Evolutionary conservation across 37 sponge, comb jelly and placozoan genomes (phyloP), one percentile per base, ranked within the genome.

Genomic region (Ianthella basta): DNA sequence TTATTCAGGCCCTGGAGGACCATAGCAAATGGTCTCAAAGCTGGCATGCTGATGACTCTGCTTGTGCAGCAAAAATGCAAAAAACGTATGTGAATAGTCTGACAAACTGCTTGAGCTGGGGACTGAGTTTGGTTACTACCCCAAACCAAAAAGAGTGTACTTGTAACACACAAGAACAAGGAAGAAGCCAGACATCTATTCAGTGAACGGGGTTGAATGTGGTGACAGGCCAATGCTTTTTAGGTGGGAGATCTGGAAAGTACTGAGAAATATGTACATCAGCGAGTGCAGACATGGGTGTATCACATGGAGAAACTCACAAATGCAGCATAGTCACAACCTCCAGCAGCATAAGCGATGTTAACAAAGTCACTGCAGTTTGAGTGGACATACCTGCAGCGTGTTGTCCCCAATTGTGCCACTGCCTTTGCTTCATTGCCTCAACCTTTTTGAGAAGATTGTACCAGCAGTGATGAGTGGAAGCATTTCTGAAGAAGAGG

Each of bases 1-100:
- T 83, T 18, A 83, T 83, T 56, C 72, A 57, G 68, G 25, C 29
- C 34, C 29, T 69, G 41, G 35, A 39, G 50, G 35, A 59, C 21
- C 39, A 24, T 50, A 67, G 15, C 32, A 53, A 54, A 35, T 54
- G 12, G 53, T 29, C 8, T 25, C 82, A 82, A 60, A 82, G 68
- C 55, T 87, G 87, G 82, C 81, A 87, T 81, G 83, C 87, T 8
- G 75, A 87, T 81, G 87, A 87, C 53, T 87, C 82, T 25, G 70
- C 87, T 0, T 86, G 86, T 60, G 57, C 72, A n/a, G 69, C 73
- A 29, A 87, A 32, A 59, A 35, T 87, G 8, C 59, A 60, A 37
- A 54, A 29, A 5, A 0, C 80, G 60, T n/a, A n/a, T 5, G 34
- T 19, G 87, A 81, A 59, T 72, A 59, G 87, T 87, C 68, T 82